Evolutionary conservation across 2,797 vertebrate species (phyloP).

Genomic region (Anguilla obscura): DNA sequence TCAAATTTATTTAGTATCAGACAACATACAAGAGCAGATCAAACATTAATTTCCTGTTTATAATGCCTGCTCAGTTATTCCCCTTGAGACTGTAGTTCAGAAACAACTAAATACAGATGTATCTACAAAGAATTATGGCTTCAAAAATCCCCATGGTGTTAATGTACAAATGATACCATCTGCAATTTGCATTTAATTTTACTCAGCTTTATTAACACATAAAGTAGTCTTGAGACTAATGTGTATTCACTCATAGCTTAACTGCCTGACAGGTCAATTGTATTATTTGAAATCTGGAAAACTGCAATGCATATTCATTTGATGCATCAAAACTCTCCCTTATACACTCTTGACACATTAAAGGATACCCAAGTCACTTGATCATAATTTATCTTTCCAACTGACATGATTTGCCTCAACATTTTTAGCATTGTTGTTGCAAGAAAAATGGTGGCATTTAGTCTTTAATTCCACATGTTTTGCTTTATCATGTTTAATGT

Average conservation of each 20-base stretch:
- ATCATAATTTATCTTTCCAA: conserved; percentile 33
- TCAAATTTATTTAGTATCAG: conserved; percentile 46
- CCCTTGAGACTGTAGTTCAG: conserved; percentile 45
- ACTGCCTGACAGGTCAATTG: conserved; percentile 36
- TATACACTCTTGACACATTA: conserved; percentile 55
- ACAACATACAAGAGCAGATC: conserved; percentile 38
- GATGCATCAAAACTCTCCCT: conserved; percentile 55
- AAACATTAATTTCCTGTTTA: conserved; percentile 45
- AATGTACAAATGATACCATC: background rate
- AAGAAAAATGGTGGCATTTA: background rate
- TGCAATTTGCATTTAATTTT: background rate
- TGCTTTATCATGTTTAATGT: background rate
- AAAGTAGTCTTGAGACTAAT: background rate
- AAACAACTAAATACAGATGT: conserved; percentile 53
- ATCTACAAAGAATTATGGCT: conserved; percentile 41
- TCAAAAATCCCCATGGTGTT: conserved; percentile 31
- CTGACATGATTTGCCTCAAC: background rate
- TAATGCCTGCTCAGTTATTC: conserved; percentile 50
- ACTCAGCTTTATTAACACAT: background rate
- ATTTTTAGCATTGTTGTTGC: background rate
- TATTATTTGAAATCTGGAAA: conserved; percentile 45
- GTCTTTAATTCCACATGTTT: background rate
- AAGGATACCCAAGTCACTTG: conserved; percentile 57
- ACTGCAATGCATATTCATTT: conserved; percentile 52
- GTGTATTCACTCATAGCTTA: background rate